Conservation (phyloP, 53 echinoderm and acorn worm genomes). For the Apostichopus leukothele region DNA sequence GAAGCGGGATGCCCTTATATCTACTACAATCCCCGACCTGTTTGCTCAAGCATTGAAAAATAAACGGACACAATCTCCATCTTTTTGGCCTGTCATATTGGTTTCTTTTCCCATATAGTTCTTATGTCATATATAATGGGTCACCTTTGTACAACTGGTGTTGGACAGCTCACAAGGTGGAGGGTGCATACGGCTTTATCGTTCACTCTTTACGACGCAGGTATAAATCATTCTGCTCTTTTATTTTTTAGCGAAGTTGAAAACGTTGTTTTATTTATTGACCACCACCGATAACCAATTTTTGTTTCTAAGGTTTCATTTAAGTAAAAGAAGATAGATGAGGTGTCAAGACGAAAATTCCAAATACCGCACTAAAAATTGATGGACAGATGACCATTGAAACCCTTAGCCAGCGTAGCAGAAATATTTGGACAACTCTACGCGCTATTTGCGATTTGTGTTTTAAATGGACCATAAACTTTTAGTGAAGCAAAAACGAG, state of each 20-base stretch:
- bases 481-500: too few relatives aligned
- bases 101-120: not conserved
- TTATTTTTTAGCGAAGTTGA: not conserved
- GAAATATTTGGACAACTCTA: too few relatives aligned
- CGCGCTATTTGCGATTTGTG: too few relatives aligned
- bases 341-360: too few relatives aligned
- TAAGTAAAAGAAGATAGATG: not conserved
- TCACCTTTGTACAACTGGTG: conserved; percentile 12
- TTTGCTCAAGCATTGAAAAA: conserved; percentile 17
- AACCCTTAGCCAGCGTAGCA: too few relatives aligned
- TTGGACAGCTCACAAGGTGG: not conserved
- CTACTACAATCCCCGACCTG: not conserved
- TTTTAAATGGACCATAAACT: too few relatives aligned
- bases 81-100: not conserved
- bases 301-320: not conserved
- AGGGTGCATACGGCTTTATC: not conserved
- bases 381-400: too few relatives aligned
- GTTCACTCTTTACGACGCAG: not conserved
- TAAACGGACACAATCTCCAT: not conserved
- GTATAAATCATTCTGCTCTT: not conserved
- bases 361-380: too few relatives aligned
- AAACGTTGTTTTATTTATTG: not conserved
- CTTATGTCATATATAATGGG: not conserved
- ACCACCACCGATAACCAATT: not conserved
- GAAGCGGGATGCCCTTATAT: not conserved